Evolutionary conservation across 2,113 vertebrate genomes (phyloP), one percentile per base, ranked within the genome.

Genomic region (Sinocyclocheilus maitianheensis): DNA sequence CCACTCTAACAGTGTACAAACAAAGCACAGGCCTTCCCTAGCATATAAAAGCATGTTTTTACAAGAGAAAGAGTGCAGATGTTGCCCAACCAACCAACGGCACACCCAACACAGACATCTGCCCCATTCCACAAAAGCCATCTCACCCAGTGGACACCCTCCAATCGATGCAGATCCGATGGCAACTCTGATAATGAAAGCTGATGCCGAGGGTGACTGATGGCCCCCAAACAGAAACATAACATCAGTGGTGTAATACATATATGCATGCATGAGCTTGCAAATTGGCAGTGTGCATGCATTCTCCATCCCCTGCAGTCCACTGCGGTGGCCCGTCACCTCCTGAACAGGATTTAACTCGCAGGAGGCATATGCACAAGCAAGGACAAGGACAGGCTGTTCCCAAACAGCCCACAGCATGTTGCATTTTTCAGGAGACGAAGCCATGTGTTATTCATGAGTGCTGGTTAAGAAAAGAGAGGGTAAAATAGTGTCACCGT

Each of bases 371-470:
- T 37, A 43, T 75, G 86, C 84, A 89, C 83, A 85, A 67, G 79
- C 86, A 83, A 87, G 79, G 84, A 87, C 88, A 85, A 87, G 86
- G 83, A 83, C 88, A 87, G 67, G 55, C 88, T 87, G 86, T 85
- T 87, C 84, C 86, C 12, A 89, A 83, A 87, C 69, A 81, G 78
- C 85, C 85, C 85, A 22, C 79, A 82, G 78, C 72, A 85, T 85
- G 83, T 77, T 85, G 85, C 88, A 89, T 89, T 87, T 87, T 87
- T 89, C 86, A 89, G 85, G 83, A 89, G 88, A 87, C 74, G 81
- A 65, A 85, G 88, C 34, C 46, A 89, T 89, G 88, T 62, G 88
- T 89, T 86, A 89, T 89, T 89, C 88, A 89, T 89, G 88, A 89
- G 83, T 34, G 16, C 85, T 85, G 83, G 79, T 85, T 85, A 83